Conservation (phyloP, 2,113 vertebrate species). For the Apaloderma vittatum region DNA sequence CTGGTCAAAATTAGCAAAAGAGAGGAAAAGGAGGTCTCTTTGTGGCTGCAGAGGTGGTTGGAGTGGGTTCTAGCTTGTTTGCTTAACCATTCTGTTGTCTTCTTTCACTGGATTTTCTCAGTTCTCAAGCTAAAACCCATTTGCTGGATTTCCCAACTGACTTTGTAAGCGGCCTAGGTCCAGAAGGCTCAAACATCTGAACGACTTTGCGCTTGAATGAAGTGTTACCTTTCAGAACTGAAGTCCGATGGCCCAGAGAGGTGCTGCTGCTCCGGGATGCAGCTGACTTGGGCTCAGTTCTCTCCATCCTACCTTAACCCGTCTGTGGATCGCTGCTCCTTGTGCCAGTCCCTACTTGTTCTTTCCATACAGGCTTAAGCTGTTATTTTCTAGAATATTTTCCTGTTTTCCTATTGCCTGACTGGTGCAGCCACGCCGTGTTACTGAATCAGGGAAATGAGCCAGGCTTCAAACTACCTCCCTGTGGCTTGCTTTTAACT, state of each 20-base stretch:
- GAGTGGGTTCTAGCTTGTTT: background rate
- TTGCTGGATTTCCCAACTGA: background rate
- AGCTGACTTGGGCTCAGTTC: background rate
- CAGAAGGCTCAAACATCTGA: background rate
- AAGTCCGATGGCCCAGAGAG: background rate
- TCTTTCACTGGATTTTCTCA: background rate
- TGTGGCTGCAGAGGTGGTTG: background rate
- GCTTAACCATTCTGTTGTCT: background rate
- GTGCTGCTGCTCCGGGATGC: background rate
- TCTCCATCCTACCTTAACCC: background rate
- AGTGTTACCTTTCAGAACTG: background rate
- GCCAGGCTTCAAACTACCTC: background rate
- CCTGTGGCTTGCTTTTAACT: background rate
- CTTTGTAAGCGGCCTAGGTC: background rate
- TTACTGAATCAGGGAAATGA: background rate
- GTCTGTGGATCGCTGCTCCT: background rate
- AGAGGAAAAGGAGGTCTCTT: background rate
- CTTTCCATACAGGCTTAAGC: background rate
- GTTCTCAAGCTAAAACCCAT: background rate
- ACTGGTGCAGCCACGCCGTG: background rate
- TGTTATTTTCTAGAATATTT: slow-evolving; percentile 21
- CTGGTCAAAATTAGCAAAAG: background rate
- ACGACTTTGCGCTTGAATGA: background rate
- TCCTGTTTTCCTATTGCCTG: background rate
- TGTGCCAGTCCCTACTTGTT: background rate